phyloP scores from a whole-genome alignment of 2,888 invertebrate species.

The Campoplex capitator region DNA sequence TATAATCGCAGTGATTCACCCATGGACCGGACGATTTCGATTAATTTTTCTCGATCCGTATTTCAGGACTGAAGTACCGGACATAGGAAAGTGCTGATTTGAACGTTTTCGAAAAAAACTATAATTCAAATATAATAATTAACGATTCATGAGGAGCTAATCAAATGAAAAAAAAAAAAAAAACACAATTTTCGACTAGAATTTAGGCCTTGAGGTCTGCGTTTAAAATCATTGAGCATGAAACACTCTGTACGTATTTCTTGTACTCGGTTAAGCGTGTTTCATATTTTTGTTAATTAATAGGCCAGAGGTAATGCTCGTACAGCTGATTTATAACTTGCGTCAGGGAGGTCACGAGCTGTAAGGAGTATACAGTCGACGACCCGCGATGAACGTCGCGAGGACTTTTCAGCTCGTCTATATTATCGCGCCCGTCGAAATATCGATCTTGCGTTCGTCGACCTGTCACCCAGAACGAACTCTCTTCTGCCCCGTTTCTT shows the following conservation, averaged over 20 bases:
- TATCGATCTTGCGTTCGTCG: conserved; percentile 67
- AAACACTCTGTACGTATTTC: not conserved
- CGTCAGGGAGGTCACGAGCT: conserved; percentile 43
- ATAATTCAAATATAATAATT: not conserved
- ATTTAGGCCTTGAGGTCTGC: not conserved
- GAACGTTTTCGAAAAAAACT: no score
- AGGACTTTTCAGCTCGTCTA: conserved; percentile 20
- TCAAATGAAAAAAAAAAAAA: not conserved
- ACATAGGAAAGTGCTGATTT: not conserved
- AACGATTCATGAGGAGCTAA: not conserved
- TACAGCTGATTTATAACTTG: conserved; percentile 47
- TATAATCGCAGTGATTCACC: not conserved
- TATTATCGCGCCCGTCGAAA: conserved; percentile 48
- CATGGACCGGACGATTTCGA: not conserved
- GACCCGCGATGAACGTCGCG: conserved; percentile 67
- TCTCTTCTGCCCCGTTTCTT: conserved; percentile 39
- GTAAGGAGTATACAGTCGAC: conserved; percentile 51
- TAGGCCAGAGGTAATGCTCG: conserved; percentile 28
- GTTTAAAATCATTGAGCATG: not conserved
- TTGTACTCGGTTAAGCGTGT: not conserved
- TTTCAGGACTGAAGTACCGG: not conserved
- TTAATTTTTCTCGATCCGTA: not conserved
- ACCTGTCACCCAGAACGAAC: conserved; percentile 61
- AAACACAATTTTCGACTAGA: not conserved
- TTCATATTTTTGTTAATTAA: not conserved